phyloP scores from a whole-genome alignment of 2,113 vertebrate species.

The Nyctibius bracteatus region DNA sequence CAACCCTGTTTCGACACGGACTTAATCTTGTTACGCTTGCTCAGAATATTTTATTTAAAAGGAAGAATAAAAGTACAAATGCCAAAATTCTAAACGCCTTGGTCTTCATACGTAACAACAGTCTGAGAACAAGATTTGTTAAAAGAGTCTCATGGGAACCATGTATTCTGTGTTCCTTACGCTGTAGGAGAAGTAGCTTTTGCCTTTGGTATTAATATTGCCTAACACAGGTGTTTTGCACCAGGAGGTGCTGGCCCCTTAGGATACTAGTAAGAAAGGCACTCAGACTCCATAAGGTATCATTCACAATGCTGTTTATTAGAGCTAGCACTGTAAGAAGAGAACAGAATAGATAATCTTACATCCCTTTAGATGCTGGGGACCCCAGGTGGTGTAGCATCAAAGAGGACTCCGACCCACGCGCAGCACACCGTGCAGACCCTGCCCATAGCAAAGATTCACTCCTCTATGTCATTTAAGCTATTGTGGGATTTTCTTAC shows the following conservation, averaged over 20 bases:
- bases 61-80: neutral
- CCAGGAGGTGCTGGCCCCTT: neutral
- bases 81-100: neutral
- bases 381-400: neutral
- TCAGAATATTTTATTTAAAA: neutral
- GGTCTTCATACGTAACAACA: neutral
- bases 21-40: neutral
- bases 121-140: neutral
- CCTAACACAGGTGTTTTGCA: neutral
- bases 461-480: neutral
- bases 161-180: neutral
- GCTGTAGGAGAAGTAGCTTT: neutral
- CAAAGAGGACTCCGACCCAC: accelerated
- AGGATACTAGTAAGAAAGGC: neutral
- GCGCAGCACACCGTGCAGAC: neutral
- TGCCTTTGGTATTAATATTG: neutral
- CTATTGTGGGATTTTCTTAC: neutral
- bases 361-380: neutral
- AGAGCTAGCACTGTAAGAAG: neutral
- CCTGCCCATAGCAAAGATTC: neutral
- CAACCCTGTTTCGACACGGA: neutral
- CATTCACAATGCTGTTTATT: neutral
- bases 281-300: neutral
- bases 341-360: neutral
- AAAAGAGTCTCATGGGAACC: neutral